Evolutionary conservation across 2,113 vertebrate species (phyloP).

Genomic region (Ctenomys sociabilis): DNA sequence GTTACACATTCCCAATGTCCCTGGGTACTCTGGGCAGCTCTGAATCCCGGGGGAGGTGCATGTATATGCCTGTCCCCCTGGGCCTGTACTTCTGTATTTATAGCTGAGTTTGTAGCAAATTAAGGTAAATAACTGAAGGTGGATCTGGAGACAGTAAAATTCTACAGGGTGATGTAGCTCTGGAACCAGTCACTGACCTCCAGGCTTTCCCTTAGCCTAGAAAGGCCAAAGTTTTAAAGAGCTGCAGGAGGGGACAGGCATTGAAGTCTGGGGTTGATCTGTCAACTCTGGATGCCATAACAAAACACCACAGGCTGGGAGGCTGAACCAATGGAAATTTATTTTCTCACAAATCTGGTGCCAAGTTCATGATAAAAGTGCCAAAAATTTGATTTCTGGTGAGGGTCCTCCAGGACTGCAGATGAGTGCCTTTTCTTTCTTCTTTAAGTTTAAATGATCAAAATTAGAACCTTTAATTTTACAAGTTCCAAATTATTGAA

Average conservation of each 20-base stretch:
- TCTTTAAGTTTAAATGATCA: conserved; percentile 1
- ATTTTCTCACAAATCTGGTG: not conserved
- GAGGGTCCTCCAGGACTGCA: no score
- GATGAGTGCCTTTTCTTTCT: not conserved
- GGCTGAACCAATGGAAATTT: not conserved
- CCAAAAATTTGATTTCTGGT: not conserved
- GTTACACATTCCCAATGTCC: not conserved
- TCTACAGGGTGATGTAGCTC: not conserved
- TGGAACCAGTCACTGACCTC: not conserved
- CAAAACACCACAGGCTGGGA: not conserved
- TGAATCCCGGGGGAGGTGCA: not conserved
- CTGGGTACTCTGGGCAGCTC: not conserved
- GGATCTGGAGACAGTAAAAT: not conserved
- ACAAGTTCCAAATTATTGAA: conserved; percentile 51
- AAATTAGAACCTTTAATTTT: conserved; percentile 56
- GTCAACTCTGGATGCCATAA: not conserved
- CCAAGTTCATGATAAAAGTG: not conserved
- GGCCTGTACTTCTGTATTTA: not conserved
- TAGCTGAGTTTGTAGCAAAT: not conserved
- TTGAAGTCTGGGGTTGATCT: not conserved
- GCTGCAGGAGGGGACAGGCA: not conserved
- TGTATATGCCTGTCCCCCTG: not conserved
- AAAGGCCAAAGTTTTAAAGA: not conserved
- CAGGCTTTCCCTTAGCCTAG: not conserved
- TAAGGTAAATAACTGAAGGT: conserved; percentile 12